These are phyloP conservation scores for Phenganax stokvisi DNA, from an alignment of 92 coral and sea anemone genomes.

Conservation along the genomic window DNA sequence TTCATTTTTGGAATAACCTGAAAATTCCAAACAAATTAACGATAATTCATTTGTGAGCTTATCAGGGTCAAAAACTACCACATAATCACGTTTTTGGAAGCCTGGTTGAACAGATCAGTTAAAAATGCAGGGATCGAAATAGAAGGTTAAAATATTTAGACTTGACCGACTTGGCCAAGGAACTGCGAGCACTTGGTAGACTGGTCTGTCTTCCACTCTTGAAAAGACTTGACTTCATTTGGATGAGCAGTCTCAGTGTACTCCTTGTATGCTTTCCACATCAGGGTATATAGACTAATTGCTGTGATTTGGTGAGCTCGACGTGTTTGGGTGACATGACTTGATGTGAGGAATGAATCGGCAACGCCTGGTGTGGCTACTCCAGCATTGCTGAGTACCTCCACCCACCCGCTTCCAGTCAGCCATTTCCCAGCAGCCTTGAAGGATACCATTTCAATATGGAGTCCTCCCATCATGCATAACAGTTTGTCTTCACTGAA, in stretches of 20 bases:
- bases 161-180: background rate
- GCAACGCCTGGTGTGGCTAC: conserved; percentile 30
- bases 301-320: conserved; percentile 56
- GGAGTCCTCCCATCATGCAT: conserved; percentile 45
- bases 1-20: no score
- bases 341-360: conserved; percentile 22
- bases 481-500: conserved; percentile 31
- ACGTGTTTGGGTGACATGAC: conserved; percentile 48
- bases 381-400: conserved; percentile 35
- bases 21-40: no score
- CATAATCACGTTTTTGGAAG: no score
- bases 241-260: background rate
- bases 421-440: conserved; percentile 43
- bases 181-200: conserved; percentile 37
- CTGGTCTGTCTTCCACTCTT: conserved; percentile 37
- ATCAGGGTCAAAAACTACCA: no score
- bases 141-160: no score
- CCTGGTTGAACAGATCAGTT: no score
- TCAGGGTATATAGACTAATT: background rate
- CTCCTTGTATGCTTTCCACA: background rate
- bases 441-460: conserved; percentile 44
- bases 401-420: conserved; percentile 42
- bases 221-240: background rate
- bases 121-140: no score
- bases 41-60: no score